Conservation (phyloP, 1,140 invertebrate species). For the Rhynchophorus ferrugineus region DNA sequence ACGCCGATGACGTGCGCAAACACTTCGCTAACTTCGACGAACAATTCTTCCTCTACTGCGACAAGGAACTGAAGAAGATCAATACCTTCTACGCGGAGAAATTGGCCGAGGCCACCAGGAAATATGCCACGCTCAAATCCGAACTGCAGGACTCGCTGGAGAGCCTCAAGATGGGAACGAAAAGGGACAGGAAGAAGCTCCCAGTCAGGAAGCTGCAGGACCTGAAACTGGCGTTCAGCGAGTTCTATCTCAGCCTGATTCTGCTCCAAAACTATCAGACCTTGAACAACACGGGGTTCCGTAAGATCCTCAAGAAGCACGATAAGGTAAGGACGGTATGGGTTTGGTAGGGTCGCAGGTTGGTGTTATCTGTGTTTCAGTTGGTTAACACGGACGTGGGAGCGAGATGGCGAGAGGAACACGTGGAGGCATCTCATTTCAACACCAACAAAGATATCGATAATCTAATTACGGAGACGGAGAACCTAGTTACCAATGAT, state of each 20-base stretch:
- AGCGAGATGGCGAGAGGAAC: slow-evolving; percentile 65
- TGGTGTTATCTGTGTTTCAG: too few species aligned
- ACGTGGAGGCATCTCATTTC: slow-evolving; percentile 77
- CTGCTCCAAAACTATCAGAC: slow-evolving; percentile 68
- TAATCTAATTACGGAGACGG: slow-evolving; percentile 76
- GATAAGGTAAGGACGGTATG: slow-evolving; percentile 65
- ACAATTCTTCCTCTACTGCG: slow-evolving; percentile 77
- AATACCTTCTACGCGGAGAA: slow-evolving; percentile 88
- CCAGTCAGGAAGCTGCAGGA: slow-evolving; percentile 68
- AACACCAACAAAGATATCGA: slow-evolving; percentile 84
- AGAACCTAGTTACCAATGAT: slow-evolving; percentile 71
- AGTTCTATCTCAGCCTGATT: slow-evolving; percentile 85
- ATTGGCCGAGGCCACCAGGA: slow-evolving; percentile 76
- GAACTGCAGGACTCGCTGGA: slow-evolving; percentile 56
- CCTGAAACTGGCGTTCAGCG: slow-evolving; percentile 83
- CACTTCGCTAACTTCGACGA: slow-evolving; percentile 80
- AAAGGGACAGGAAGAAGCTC: slow-evolving; percentile 37
- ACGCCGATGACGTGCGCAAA: slow-evolving; percentile 57
- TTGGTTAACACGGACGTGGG: slow-evolving; percentile 52
- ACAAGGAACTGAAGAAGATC: slow-evolving; percentile 79
- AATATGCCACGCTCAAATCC: slow-evolving; percentile 65
- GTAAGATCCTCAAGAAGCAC: slow-evolving; percentile 91
- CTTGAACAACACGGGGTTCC: slow-evolving; percentile 85
- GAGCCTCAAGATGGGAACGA: slow-evolving; percentile 41
- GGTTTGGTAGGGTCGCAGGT: too few species aligned